A percentile compares a stretch with the other conserved stretches of the same genome.
Conservation (phyloP, 2,888 invertebrate genomes). For the Empis livida region DNA sequence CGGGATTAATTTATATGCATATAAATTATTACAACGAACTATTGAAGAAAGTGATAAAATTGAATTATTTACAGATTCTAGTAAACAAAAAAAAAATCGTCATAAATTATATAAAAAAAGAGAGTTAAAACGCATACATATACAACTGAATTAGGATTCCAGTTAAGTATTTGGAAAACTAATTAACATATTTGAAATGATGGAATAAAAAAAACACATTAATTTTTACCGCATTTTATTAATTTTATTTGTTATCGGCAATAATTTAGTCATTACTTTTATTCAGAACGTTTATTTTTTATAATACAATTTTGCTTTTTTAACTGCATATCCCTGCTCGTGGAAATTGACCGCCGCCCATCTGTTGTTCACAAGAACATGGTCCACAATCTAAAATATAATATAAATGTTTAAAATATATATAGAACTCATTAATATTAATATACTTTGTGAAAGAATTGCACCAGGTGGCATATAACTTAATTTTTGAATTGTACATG, state of each 20-base stretch:
- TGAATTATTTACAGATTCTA: constrained; percentile 65
- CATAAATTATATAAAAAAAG: constrained; percentile 48
- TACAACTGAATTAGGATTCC: constrained; percentile 1
- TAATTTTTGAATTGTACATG: constrained; percentile 47
- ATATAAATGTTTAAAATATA: background rate
- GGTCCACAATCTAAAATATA: background rate
- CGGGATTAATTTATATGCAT: constrained; percentile 73
- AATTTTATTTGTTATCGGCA: too few species aligned
- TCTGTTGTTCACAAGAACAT: too few species aligned
- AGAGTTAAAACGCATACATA: constrained; percentile 44
- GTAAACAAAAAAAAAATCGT: constrained; percentile 45
- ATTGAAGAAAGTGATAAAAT: constrained; percentile 63
- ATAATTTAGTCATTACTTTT: too few species aligned
- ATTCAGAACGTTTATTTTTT: too few species aligned
- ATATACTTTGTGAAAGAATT: constrained; percentile 16
- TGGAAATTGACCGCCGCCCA: too few species aligned
- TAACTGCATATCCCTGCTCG: too few species aligned
- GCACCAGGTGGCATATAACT: constrained; percentile 47
- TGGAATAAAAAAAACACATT: too few species aligned
- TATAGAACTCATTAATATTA: constrained; percentile 2
- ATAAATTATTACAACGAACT: constrained; percentile 61
- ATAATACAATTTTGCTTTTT: too few species aligned
- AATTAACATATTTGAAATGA: too few species aligned
- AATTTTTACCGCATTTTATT: too few species aligned
- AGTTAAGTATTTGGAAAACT: too few species aligned